A percentile compares a stretch with the other conserved stretches of the same genome.
Evolutionary conservation across 2,888 invertebrate genomes (phyloP).

Genomic region (Laothoe populi): DNA sequence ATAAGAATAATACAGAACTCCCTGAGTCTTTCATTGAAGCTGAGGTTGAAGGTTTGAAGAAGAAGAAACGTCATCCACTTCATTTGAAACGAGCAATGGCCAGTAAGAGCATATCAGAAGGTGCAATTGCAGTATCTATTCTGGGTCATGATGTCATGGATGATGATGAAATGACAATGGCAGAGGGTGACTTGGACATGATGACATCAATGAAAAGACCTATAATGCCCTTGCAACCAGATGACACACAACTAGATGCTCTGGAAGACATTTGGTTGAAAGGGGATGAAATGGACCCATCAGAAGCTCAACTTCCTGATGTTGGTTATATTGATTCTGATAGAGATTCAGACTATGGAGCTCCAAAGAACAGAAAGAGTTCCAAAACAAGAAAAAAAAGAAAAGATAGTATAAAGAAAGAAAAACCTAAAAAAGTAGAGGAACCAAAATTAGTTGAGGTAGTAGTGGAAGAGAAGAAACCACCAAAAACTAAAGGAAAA

Average conservation of each 20-base stretch:
- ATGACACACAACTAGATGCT: slow-evolving; percentile 89
- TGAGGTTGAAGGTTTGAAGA: slow-evolving; percentile 80
- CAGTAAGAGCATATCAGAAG: slow-evolving; percentile 83
- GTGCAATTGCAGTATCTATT: slow-evolving; percentile 85
- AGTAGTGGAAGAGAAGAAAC: slow-evolving; percentile 37
- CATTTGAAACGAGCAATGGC: slow-evolving; percentile 85
- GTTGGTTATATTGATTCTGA: slow-evolving; percentile 80
- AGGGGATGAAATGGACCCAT: slow-evolving; percentile 90
- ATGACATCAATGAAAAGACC: slow-evolving; percentile 79
- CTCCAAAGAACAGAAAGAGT: slow-evolving; percentile 56
- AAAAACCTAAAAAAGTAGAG: slow-evolving; percentile 40
- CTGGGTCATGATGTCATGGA: slow-evolving; percentile 84
- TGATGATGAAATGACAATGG: slow-evolving; percentile 83
- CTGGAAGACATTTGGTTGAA: slow-evolving; percentile 92
- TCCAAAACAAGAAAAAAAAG: slow-evolving; percentile 58
- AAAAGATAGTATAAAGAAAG: slow-evolving; percentile 57
- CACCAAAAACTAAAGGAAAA: slow-evolving; percentile 37
- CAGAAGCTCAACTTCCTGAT: slow-evolving; percentile 76
- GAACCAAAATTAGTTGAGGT: slow-evolving; percentile 41
- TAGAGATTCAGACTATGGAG: slow-evolving; percentile 76
- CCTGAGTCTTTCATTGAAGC: slow-evolving; percentile 87
- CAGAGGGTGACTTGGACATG: slow-evolving; percentile 81
- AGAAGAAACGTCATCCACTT: slow-evolving; percentile 87
- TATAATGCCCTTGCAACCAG: slow-evolving; percentile 82
- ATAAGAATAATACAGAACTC: slow-evolving; percentile 89